Conservation (phyloP, 2,888 invertebrate species). For the Automeris io region DNA sequence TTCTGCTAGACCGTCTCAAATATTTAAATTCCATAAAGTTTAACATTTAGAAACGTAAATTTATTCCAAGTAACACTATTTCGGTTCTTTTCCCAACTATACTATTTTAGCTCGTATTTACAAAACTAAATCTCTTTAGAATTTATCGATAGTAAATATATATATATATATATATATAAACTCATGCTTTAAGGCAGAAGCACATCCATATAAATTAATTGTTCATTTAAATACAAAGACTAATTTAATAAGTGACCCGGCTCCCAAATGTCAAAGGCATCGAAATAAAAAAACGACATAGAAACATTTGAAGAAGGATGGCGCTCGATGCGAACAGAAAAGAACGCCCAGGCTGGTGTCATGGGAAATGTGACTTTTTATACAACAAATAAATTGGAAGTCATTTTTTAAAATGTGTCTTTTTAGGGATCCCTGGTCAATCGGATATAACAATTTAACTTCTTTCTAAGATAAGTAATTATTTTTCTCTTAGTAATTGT, state of each 20-base stretch:
- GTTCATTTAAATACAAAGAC: conserved; percentile 75
- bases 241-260: conserved; percentile 75
- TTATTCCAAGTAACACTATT: too few species aligned
- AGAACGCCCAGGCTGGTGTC: conserved; percentile 64
- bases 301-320: conserved; percentile 60
- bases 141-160: too few species aligned
- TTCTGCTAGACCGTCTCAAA: too few species aligned
- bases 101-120: too few species aligned
- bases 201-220: conserved; percentile 58
- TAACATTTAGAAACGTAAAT: too few species aligned
- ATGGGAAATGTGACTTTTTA: conserved; percentile 69
- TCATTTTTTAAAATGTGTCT: conserved; percentile 60
- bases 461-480: too few species aligned
- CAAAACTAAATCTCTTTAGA: too few species aligned
- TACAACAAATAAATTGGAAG: conserved; percentile 72
- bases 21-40: too few species aligned
- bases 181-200: conserved; percentile 27
- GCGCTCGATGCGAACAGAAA: conserved; percentile 38
- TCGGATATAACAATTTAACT: too few species aligned
- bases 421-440: conserved; percentile 4
- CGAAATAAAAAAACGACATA: conserved; percentile 61
- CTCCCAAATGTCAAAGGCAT: conserved; percentile 69
- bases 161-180: too few species aligned
- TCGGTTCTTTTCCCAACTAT: too few species aligned
- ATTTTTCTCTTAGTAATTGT: too few species aligned